Evolutionary conservation across 2,888 invertebrate species (phyloP), one percentile per base, ranked within the genome.

Genomic region (Stenodera caucasica): DNA sequence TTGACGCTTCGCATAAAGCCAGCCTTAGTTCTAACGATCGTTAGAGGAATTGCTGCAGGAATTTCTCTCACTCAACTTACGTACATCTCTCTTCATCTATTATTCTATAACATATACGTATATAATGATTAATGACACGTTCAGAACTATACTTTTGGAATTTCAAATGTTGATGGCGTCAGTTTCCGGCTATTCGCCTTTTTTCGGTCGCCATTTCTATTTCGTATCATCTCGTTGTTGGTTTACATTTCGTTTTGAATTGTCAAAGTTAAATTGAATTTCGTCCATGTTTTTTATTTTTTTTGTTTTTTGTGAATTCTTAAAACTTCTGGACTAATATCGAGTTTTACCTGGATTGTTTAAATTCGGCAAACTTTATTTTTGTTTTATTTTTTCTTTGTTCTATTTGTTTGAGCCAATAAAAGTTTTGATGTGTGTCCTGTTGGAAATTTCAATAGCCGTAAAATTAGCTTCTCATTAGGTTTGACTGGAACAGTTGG

Each of bases 251-350:
- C 18, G 18, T 18, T 35, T 35, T 45, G 21, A 45, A 45, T 45
- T 45, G 45, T 45, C 21, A 45, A 45, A 45, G 45, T 45, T 45
- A 21, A 45, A 45, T 45, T 45, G 45, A 45, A 45, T 45, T 45
- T 45, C 21, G 3, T 12, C 26, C n/a, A 18, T 40, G 37, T 18
- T 40, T 45, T 45, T 45, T 11, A n/a, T n/a, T n/a, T n/a, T n/a
- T n/a, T n/a, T n/a, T n/a, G n/a, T n/a, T n/a, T n/a, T n/a, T n/a
- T n/a, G n/a, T n/a, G 45, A 45, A 45, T 45, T 18, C 21, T 12
- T 45, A 18, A 45, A 45, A 45, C 21, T 45, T 45, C 7, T 26
- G 3, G 4, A 26, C 26, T 26, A 26, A 26, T 26, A 26, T 26
- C 7, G 3, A 26, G 6, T 7, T 26, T 26, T 26, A 26, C n/a